Evolutionary conservation across 2,797 vertebrate species (phyloP).

Genomic region (Echeneis naucrates): DNA sequence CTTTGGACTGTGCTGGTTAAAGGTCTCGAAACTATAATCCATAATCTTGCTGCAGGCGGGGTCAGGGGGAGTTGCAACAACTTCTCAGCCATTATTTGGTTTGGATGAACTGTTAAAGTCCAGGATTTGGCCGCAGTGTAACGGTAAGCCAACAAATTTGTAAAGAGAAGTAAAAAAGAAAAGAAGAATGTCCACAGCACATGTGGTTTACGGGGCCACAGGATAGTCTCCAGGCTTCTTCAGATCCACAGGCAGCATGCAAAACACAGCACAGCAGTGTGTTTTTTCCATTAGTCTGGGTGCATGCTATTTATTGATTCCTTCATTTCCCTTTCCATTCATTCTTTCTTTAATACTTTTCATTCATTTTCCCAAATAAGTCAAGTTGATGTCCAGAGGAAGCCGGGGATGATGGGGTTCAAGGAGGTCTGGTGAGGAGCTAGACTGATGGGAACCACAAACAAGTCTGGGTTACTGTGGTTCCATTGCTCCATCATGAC

Average conservation of each 20-base stretch:
- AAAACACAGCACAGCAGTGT: conserved; percentile 52
- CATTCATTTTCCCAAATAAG: conserved; percentile 32
- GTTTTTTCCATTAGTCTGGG: conserved; percentile 76
- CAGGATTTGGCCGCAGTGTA: conserved; percentile 66
- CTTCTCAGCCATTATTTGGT: conserved; percentile 73
- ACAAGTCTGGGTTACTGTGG: conserved; percentile 40
- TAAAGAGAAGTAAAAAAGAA: conserved; percentile 72
- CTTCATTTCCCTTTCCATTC: conserved; percentile 14
- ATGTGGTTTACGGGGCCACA: conserved; percentile 76
- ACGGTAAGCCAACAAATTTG: conserved; percentile 75
- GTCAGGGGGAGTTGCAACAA: conserved; percentile 65
- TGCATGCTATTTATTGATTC: conserved; percentile 56
- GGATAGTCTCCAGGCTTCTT: conserved; percentile 69
- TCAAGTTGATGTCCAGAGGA: conserved; percentile 28
- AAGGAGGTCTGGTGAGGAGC: conserved; percentile 45
- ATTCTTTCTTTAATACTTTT: conserved; percentile 16
- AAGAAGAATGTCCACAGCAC: conserved; percentile 54
- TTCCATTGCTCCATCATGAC: conserved; percentile 60
- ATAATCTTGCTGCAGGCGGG: conserved; percentile 48
- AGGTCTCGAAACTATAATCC: conserved; percentile 34
- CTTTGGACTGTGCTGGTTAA: conserved; percentile 14
- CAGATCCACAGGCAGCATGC: conserved; percentile 51
- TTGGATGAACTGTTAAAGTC: conserved; percentile 81
- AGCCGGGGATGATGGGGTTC: conserved; percentile 22
- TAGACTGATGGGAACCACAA: conserved; percentile 37